phyloP scores from a whole-genome alignment of 2,113 vertebrate species.

The Pavo muticus region DNA sequence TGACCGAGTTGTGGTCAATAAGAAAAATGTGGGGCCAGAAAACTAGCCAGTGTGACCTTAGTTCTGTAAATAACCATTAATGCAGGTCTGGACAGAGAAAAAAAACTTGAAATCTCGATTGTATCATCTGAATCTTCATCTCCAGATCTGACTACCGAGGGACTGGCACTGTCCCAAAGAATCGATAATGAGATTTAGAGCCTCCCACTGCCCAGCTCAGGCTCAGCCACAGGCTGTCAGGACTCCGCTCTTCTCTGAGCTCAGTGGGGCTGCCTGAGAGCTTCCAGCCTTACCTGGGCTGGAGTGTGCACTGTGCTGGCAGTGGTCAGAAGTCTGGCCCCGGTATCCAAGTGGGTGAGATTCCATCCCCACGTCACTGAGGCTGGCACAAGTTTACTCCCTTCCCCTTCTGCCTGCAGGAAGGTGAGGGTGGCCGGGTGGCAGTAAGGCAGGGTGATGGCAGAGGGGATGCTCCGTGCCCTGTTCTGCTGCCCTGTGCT shows the following conservation, averaged over 20 bases:
- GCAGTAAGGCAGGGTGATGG: background rate
- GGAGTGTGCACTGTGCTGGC: background rate
- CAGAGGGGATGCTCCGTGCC: background rate
- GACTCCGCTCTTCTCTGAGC: background rate
- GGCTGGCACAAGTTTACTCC: background rate
- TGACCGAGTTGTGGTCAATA: slow-evolving; percentile 43
- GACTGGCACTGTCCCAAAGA: slow-evolving; percentile 63
- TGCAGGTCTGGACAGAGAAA: background rate
- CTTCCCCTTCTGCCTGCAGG: background rate
- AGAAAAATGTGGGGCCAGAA: slow-evolving; percentile 24
- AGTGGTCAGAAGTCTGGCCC: background rate
- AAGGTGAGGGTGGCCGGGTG: background rate
- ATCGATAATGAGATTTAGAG: slow-evolving; percentile 63
- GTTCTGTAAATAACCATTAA: slow-evolving; percentile 65
- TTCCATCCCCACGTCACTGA: accelerated
- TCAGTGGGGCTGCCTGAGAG: background rate
- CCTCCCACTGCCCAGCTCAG: background rate
- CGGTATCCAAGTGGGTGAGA: background rate
- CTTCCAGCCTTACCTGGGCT: background rate
- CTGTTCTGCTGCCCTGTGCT: background rate
- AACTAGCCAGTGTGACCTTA: slow-evolving; percentile 41
- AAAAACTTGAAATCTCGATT: slow-evolving; percentile 33
- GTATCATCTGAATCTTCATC: slow-evolving; percentile 63
- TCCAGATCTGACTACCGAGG: slow-evolving; percentile 65
- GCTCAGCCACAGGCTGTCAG: background rate